Base-by-base conservation (phyloP, 2,888 invertebrate genomes). In the Parasteatoda lunata region DNA sequence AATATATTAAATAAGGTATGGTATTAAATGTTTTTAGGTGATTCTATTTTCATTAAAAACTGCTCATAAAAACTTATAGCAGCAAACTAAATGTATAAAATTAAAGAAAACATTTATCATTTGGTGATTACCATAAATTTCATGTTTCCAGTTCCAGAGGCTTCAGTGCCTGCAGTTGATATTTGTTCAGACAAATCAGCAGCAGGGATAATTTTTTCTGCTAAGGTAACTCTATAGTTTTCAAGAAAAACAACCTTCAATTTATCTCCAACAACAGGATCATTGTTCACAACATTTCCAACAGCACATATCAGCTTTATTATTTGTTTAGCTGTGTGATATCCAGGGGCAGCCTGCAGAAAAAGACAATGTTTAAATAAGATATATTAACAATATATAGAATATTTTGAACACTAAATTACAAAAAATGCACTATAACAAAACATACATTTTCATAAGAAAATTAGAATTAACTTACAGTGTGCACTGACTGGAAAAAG, bases 61-160 rank as follows among this genome's bases (percentile, higher is more conserved):
- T 30, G 30, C 30, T 30, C 30, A 30, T 30, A 30, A 30, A 30
- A 30, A 30, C 30, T 30, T 30, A 30, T 30, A 30, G 30, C 30
- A 30, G 30, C 2, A 30, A 30, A 30, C 2, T 30, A 45, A 68
- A 30, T n/a, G 9, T 68, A 9, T 68, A 45, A 8, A 15, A 0
- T 5, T 15, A 68, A 45, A 66, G 15, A 3, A 30, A 69, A 69
- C 11, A 69, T 30, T 30, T 30, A 30, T 30, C 30, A 30, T 30
- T 30, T 2, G 2, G 30, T 30, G 30, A 9, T 47, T 90, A 94
- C 94, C 96, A 96, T 96, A 94, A 99, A 99, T 93, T 99, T 99
- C 99, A 99, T 99, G 94, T 99, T 99, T 89, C 98, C 98, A 15
- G 99, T 99, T 89, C 99, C 99, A 0, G 98, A 99, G 0, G 99